These are phyloP conservation scores for Dipodomys merriami DNA, from an alignment of 2,113 vertebrate genomes.

Conservation along the genomic window DNA sequence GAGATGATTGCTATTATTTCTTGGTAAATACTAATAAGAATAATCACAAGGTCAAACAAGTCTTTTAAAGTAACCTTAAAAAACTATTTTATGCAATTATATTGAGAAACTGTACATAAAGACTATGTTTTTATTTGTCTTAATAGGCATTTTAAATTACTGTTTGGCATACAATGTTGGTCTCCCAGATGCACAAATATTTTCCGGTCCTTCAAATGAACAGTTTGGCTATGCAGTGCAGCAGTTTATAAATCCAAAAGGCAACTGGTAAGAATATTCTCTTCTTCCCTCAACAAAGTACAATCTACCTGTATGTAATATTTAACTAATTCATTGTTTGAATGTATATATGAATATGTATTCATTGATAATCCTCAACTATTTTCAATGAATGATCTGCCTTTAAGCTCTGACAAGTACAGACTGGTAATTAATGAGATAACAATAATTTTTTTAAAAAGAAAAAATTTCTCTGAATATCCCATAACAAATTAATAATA, in stretches of 20 bases:
- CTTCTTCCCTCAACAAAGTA: constrained; percentile 18
- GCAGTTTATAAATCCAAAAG: constrained; percentile 89
- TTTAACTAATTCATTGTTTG: neutral
- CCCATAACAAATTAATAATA: neutral
- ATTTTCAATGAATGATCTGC: neutral
- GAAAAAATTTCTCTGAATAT: neutral
- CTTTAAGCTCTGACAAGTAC: neutral
- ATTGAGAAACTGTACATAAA: constrained; percentile 17
- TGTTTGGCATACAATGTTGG: constrained; percentile 92
- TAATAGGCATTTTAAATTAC: constrained; percentile 84
- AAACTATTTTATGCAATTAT: neutral
- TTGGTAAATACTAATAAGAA: neutral
- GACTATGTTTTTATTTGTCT: constrained; percentile 71
- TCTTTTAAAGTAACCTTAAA: neutral
- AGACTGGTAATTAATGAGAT: neutral
- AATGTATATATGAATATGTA: neutral
- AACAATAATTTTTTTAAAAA: neutral
- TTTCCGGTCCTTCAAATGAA: constrained; percentile 88
- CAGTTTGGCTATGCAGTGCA: constrained; percentile 95
- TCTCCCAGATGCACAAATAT: constrained; percentile 90
- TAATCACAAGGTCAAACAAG: neutral
- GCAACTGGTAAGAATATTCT: constrained; percentile 91
- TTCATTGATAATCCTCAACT: neutral
- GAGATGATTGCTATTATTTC: neutral
- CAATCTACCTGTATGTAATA: neutral